Conservation (phyloP, 2,888 invertebrate species). For the Plagodis pulveraria region DNA sequence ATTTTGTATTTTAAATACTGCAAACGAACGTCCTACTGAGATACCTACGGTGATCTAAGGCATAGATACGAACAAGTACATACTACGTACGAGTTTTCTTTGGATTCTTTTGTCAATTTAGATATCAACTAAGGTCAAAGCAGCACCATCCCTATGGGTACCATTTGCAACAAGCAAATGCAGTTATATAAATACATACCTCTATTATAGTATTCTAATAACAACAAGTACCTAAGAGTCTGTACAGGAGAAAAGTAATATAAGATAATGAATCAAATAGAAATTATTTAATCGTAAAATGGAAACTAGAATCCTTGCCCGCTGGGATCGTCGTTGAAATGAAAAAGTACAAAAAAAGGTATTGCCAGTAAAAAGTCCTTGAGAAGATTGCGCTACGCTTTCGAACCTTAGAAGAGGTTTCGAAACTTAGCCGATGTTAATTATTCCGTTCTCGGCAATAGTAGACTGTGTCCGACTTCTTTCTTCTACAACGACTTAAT, state of each 20-base stretch:
- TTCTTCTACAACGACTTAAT: not conserved
- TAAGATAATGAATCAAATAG: not conserved
- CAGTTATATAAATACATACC: not conserved
- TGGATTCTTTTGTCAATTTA: too few relatives aligned
- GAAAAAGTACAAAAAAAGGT: conserved; percentile 27
- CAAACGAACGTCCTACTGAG: too few relatives aligned
- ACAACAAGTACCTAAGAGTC: too few relatives aligned
- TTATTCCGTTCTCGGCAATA: conserved; percentile 19
- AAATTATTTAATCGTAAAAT: conserved; percentile 5
- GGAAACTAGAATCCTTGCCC: conserved; percentile 12
- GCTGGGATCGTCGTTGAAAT: conserved; percentile 16
- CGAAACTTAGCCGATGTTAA: conserved; percentile 20
- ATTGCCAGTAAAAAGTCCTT: conserved; percentile 16
- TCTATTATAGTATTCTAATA: not conserved
- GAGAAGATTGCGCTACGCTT: conserved; percentile 27
- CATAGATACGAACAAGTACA: too few relatives aligned
- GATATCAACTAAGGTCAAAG: too few relatives aligned
- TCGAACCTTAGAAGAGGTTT: conserved; percentile 20
- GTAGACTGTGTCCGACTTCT: conserved; percentile 11
- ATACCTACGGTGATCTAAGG: too few relatives aligned
- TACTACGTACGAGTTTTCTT: too few relatives aligned
- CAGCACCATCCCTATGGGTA: too few relatives aligned
- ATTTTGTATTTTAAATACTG: too few relatives aligned
- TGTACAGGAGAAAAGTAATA: too few relatives aligned
- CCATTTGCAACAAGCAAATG: too few relatives aligned